phyloP scores from a whole-genome alignment of 2,888 invertebrate species.

The Glomeris marginata region DNA sequence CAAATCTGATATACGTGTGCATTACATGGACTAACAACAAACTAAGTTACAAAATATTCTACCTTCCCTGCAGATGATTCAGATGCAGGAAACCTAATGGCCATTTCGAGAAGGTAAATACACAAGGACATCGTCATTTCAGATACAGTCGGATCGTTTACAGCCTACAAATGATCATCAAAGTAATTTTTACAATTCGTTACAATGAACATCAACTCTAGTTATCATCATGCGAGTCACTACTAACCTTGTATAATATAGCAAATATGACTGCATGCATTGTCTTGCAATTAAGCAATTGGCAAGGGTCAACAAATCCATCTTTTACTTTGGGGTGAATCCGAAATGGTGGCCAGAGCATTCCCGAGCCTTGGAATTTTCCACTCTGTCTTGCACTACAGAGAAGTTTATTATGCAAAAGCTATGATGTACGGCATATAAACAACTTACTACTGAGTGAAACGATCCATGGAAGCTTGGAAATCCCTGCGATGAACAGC shows the following conservation, averaged over 20 bases:
- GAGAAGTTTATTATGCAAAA: slow-evolving; percentile 7
- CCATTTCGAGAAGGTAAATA: slow-evolving; percentile 72
- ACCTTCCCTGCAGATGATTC: slow-evolving; percentile 16
- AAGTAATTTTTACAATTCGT: neutral
- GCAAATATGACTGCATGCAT: slow-evolving; percentile 60
- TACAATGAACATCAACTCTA: slow-evolving; percentile 4
- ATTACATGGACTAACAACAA: neutral
- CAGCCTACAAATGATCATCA: slow-evolving; percentile 36
- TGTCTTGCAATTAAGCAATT: slow-evolving; percentile 36
- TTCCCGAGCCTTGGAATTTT: slow-evolving; percentile 32
- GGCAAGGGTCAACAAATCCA: slow-evolving; percentile 51
- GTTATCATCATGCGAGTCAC: neutral
- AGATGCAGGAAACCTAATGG: slow-evolving; percentile 38
- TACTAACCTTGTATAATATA: slow-evolving; percentile 52
- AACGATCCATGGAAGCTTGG: slow-evolving; percentile 86
- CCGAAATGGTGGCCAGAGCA: slow-evolving; percentile 69
- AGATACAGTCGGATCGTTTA: slow-evolving; percentile 52
- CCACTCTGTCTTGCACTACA: slow-evolving; percentile 43
- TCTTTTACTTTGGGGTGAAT: slow-evolving; percentile 47
- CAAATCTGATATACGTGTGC: too few species aligned
- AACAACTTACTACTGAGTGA: slow-evolving; percentile 61
- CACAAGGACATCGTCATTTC: slow-evolving; percentile 79
- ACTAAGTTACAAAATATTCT: slow-evolving; percentile 1
- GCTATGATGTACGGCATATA: neutral
- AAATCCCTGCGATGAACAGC: slow-evolving; percentile 86